Evolutionary conservation across 2,797 vertebrate genomes (phyloP).

Genomic region (Etheostoma perlongum): DNA sequence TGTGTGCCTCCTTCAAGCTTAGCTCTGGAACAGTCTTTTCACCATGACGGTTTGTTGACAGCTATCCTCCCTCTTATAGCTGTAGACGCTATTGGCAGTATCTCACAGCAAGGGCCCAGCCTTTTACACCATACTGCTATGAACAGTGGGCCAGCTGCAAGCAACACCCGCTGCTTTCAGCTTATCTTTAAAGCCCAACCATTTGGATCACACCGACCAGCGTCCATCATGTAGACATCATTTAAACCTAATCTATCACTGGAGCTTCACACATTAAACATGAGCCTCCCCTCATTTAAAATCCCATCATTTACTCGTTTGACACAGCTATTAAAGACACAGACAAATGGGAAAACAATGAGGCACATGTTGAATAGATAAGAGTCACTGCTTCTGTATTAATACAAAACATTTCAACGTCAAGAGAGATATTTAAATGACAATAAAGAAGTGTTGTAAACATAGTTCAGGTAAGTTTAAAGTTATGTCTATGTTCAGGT

Average conservation of each 20-base stretch:
- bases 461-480: not conserved
- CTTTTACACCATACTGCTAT: slow-evolving; percentile 61
- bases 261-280: slow-evolving; percentile 57
- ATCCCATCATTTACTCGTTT: slow-evolving; percentile 53
- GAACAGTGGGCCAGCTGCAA: slow-evolving; percentile 65
- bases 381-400: slow-evolving; percentile 35
- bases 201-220: slow-evolving; percentile 56
- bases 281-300: slow-evolving; percentile 55
- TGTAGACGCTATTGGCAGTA: slow-evolving; percentile 52
- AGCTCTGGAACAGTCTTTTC: slow-evolving; percentile 35
- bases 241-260: slow-evolving; percentile 71
- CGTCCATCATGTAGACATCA: slow-evolving; percentile 63
- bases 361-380: slow-evolving; percentile 47
- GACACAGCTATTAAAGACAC: slow-evolving; percentile 38
- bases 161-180: slow-evolving; percentile 60
- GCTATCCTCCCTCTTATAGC: slow-evolving; percentile 50
- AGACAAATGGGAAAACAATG: slow-evolving; percentile 62
- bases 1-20: slow-evolving; percentile 31
- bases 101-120: slow-evolving; percentile 61
- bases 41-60: slow-evolving; percentile 53
- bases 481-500: not conserved
- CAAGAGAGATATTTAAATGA: slow-evolving; percentile 26
- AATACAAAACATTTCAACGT: slow-evolving; percentile 17
- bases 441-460: not conserved
- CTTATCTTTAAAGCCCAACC: slow-evolving; percentile 75